These are phyloP conservation scores for Thysanoteuthis rhombus DNA, from an alignment of 2,888 invertebrate genomes.

Conservation along the genomic window DNA sequence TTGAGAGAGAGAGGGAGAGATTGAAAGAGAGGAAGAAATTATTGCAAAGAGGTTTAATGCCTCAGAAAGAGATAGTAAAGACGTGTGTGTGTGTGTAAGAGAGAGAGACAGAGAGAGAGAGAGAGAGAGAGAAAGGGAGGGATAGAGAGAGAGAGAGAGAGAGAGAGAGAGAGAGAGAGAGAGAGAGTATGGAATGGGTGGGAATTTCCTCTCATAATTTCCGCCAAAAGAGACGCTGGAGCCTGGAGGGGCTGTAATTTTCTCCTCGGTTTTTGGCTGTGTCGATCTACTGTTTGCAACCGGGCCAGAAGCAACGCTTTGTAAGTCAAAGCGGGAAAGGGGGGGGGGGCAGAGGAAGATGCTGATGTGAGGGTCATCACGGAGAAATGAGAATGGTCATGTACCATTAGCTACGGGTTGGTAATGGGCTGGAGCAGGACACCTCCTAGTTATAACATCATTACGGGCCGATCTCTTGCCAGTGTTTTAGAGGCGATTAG, in stretches of 20 bases:
- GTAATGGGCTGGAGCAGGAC: neutral
- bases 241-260: constrained; percentile 12
- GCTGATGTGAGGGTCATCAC: neutral
- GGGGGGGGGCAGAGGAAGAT: neutral
- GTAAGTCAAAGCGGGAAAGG: neutral
- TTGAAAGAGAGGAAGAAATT: no score
- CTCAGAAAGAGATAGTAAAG: neutral
- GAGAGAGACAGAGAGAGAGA: no score
- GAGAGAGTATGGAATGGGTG: neutral
- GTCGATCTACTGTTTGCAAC: neutral
- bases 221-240: neutral
- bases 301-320: neutral
- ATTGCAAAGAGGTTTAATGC: neutral
- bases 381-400: neutral
- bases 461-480: neutral
- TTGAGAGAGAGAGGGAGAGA: neutral
- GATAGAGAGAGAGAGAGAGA: neutral
- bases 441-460: neutral
- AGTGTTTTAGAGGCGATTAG: neutral
- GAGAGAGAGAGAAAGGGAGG: neutral
- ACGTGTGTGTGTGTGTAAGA: neutral
- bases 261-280: neutral
- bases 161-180: neutral
- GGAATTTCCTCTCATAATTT: neutral
- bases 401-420: neutral